phyloP scores from a whole-genome alignment of 1,140 invertebrate genomes.

The Phocides pigmalion region DNA sequence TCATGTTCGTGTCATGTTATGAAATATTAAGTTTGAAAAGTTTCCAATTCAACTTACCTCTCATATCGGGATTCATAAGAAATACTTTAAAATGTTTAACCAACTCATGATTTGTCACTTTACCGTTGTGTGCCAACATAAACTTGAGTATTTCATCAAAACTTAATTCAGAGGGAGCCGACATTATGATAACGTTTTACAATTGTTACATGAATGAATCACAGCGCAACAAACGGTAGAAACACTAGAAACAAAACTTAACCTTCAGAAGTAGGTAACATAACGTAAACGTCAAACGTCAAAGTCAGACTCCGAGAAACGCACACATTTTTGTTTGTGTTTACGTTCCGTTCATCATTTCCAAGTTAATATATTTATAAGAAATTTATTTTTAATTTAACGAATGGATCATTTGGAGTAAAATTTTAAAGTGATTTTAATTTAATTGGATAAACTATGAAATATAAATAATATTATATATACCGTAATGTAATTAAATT shows the following conservation, averaged over 20 bases:
- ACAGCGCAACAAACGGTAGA: constrained; percentile 1
- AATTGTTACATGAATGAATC: constrained; percentile 44
- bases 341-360: not conserved
- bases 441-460: too few species aligned
- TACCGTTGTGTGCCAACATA: constrained; percentile 92
- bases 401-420: too few species aligned
- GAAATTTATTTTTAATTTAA: too few species aligned
- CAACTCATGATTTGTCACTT: constrained; percentile 93
- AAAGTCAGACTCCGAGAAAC: constrained; percentile 17
- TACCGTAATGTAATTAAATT: too few species aligned
- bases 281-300: constrained; percentile 48
- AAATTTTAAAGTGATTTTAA: too few species aligned
- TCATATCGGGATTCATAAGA: constrained; percentile 90
- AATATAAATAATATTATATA: too few species aligned
- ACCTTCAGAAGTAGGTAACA: not conserved
- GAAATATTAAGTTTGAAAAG: constrained; percentile 21
- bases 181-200: constrained; percentile 84
- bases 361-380: too few species aligned
- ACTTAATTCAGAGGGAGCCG: constrained; percentile 89
- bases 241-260: not conserved
- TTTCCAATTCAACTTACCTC: constrained; percentile 85
- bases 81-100: constrained; percentile 95
- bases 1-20: constrained; percentile 6
- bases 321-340: not conserved
- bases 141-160: constrained; percentile 92